Evolutionary conservation across 2,113 vertebrate genomes (phyloP).

Genomic region (Naja naja): DNA sequence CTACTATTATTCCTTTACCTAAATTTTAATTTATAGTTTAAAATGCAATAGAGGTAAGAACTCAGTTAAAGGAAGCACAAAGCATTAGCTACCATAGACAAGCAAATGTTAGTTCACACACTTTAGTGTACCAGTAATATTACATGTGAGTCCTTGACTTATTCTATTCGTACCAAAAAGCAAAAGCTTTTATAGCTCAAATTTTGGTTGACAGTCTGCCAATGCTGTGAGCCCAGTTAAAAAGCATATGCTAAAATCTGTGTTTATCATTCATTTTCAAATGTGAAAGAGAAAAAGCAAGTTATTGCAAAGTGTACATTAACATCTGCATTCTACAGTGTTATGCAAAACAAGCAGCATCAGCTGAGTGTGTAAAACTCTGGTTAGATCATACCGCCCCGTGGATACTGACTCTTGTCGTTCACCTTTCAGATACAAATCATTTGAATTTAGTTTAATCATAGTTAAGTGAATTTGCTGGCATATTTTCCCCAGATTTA

Average conservation of each 20-base stretch:
- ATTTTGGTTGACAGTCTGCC: conserved; percentile 57
- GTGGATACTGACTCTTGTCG: conserved; percentile 93
- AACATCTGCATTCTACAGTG: conserved; percentile 68
- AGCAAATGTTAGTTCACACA: conserved; percentile 49
- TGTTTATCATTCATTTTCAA: conserved; percentile 61
- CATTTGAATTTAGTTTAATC: conserved; percentile 80
- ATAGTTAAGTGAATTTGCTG: conserved; percentile 62
- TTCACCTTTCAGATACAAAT: conserved; percentile 98
- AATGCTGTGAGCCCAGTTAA: conserved; percentile 64
- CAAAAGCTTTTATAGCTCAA: conserved; percentile 40
- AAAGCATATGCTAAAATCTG: conserved; percentile 63
- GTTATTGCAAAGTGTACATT: conserved; percentile 65
- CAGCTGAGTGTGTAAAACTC: conserved; percentile 78
- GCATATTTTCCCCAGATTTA: conserved; percentile 59
- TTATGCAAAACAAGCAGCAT: conserved; percentile 80
- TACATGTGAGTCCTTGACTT: conserved; percentile 27
- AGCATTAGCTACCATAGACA: conserved; percentile 42
- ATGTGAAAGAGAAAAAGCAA: conserved; percentile 74
- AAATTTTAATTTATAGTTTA: conserved; percentile 14
- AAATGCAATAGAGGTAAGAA: conserved; percentile 60
- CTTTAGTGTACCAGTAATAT: not conserved
- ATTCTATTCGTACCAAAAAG: conserved; percentile 38
- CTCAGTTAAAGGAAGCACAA: conserved; percentile 56
- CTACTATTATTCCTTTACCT: conserved; percentile 39
- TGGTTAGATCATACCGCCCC: conserved; percentile 91